phyloP scores from a whole-genome alignment of 2,888 invertebrate species.

The Mechanitis mazaeus region DNA sequence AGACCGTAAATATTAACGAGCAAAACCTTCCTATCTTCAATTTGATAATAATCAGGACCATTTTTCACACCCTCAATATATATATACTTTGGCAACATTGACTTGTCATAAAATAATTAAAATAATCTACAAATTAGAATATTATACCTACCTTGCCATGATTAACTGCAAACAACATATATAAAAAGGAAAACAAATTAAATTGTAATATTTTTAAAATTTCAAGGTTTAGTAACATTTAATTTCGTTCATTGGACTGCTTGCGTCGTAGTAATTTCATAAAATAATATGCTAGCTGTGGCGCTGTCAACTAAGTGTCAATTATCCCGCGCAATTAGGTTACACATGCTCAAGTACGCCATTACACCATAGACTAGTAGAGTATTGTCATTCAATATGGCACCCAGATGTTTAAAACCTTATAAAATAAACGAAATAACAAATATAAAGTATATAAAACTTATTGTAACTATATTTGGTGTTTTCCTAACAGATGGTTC shows the following conservation, averaged over 20 bases:
- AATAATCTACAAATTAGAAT: too few species aligned
- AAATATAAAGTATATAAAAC: neutral
- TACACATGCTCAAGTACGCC: neutral
- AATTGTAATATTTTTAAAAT: too few species aligned
- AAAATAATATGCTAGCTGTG: neutral
- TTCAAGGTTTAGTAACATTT: too few species aligned
- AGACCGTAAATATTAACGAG: too few species aligned
- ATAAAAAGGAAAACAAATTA: too few species aligned
- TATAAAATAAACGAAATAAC: neutral
- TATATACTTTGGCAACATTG: too few species aligned
- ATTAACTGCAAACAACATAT: too few species aligned
- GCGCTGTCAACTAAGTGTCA: slow-evolving; percentile 3
- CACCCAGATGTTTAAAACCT: neutral
- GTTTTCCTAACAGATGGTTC: neutral
- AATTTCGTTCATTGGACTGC: neutral
- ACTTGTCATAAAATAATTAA: too few species aligned
- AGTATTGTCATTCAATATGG: neutral
- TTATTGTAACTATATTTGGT: neutral
- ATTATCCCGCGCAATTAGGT: slow-evolving; percentile 1
- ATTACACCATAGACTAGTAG: neutral
- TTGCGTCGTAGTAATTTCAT: neutral
- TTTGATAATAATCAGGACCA: too few species aligned
- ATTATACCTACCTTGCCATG: too few species aligned
- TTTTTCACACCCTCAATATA: too few species aligned
- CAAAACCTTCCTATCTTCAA: too few species aligned